Conservation (phyloP, 2,113 vertebrate species). For the Coracopsis vasa region DNA sequence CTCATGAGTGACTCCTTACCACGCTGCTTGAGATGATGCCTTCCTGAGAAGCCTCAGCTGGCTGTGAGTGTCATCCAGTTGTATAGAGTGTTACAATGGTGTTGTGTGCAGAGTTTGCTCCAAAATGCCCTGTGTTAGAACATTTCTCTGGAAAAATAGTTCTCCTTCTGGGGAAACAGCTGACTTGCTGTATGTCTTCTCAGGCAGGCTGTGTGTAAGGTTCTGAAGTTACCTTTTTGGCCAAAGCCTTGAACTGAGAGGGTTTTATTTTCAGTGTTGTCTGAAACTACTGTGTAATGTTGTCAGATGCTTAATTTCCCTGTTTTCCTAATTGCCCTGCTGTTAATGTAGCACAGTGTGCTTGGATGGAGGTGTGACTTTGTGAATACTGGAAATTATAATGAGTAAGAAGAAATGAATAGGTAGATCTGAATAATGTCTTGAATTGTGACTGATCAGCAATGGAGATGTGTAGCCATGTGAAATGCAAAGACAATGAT, state of each 20-base stretch:
- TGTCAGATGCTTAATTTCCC: not conserved
- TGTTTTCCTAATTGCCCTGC: not conserved
- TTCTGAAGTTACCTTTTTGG: not conserved
- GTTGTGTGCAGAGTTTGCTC: not conserved
- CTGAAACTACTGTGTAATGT: not conserved
- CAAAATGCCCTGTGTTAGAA: not conserved
- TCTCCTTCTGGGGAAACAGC: not conserved
- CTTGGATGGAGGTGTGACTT: not conserved
- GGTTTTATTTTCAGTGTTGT: not conserved
- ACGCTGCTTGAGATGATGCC: not conserved
- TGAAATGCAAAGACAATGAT: not conserved
- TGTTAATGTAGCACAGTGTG: not conserved
- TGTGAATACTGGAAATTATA: accelerated
- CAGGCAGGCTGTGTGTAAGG: accelerated
- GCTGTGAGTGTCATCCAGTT: not conserved
- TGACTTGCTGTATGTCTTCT: not conserved
- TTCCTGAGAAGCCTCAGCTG: not conserved
- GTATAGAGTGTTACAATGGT: not conserved
- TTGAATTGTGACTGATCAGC: not conserved
- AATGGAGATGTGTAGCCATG: not conserved
- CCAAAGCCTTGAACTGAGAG: not conserved
- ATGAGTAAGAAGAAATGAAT: not conserved
- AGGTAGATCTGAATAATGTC: not conserved
- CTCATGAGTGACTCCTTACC: not conserved
- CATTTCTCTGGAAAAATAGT: not conserved